Evolutionary conservation across 2,888 invertebrate genomes (phyloP), one percentile per base, ranked within the genome.

Genomic region (Morpho achilles): DNA sequence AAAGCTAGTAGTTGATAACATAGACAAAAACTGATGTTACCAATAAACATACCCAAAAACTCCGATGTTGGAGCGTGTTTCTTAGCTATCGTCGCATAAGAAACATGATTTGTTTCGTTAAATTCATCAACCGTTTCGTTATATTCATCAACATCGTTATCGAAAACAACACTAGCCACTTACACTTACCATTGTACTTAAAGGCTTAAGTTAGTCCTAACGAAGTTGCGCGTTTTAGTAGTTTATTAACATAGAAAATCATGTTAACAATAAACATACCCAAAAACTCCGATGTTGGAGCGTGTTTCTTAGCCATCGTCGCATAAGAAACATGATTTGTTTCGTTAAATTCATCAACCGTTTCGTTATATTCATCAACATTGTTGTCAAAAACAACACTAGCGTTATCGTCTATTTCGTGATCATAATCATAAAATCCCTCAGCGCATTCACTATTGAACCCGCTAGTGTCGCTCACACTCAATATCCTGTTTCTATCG

Each of bases 71-170:
- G 45, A 1, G 60, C 61, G 0, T 63, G 63, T 50, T 64, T 71
- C 44, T 64, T 72, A 0, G 72, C 73, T 58, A 77, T 72, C 1
- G 69, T 63, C 0, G 76, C 76, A 32, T 78, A 80, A 0, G 77
- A 76, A 6, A 51, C 6, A 8, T 59, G 48, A 9, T 60, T 48
- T 6, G 47, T 32, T 9, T 67, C 54, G 41, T 56, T 53, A 45
- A 46, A 39, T 41, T 58, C 53, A 39, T 63, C 32, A 32, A 32
- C 56, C 3, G 6, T 56, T 1, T 67, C 54, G 41, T 56, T 53
- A 45, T 48, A 39, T 41, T 58, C 53, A 39, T 63, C 32, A 32
- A 32, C 56, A 0, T 48, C 50, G 50, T 43, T 23, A 7, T 51
- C 42, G 9, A n/a, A 43, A n/a, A 42, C 22, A 51, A n/a, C 42